Percentiles rank a stretch among this genome's conserved stretches.
phyloP scores from a whole-genome alignment of 2,797 vertebrate genomes.

The Limosa lapponica region DNA sequence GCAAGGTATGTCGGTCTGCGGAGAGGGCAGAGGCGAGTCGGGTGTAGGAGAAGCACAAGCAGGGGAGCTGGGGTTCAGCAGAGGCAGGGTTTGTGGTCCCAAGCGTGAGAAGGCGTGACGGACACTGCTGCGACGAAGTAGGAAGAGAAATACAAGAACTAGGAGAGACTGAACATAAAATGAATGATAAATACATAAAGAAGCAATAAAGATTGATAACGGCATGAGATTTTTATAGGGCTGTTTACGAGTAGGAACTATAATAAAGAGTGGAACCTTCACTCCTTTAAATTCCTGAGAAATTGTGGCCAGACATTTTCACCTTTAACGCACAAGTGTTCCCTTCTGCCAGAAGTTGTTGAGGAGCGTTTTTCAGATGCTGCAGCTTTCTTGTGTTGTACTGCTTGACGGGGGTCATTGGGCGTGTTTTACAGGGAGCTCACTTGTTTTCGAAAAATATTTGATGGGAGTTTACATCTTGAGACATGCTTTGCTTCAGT shows the following conservation, averaged over 20 bases:
- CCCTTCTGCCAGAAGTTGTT: neutral
- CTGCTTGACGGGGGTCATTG: neutral
- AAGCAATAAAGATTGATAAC: neutral
- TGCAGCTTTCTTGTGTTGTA: neutral
- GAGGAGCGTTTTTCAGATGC: neutral
- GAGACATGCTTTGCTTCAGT: neutral
- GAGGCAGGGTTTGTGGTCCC: neutral
- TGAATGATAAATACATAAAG: neutral
- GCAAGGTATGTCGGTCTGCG: neutral
- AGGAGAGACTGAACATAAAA: neutral
- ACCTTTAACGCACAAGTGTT: neutral
- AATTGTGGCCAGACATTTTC: neutral
- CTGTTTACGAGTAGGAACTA: neutral
- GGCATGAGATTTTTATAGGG: neutral
- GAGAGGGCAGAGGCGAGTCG: neutral
- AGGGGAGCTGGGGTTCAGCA: neutral
- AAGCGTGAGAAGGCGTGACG: neutral
- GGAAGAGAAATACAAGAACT: neutral
- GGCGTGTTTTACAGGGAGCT: neutral
- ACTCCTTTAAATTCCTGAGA: neutral
- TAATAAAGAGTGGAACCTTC: neutral
- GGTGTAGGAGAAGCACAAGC: fast-evolving
- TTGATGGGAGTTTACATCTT: neutral
- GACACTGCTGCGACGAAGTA: neutral
- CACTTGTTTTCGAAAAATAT: neutral